Conservation (phyloP, 2,797 vertebrate species). For the Aeoliscus strigatus region DNA sequence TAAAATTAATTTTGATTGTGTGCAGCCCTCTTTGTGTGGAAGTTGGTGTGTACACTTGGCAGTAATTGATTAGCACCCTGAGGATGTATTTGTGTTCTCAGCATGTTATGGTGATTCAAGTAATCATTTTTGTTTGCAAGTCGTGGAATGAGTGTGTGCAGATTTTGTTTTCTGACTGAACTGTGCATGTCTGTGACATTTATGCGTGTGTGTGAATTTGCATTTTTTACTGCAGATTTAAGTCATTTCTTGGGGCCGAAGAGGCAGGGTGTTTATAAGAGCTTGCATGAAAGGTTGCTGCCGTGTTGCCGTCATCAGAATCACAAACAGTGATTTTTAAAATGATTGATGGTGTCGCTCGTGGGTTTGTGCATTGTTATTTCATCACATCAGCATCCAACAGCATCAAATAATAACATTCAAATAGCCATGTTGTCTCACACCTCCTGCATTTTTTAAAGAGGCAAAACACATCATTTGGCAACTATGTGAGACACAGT, state of each 20-base stretch:
- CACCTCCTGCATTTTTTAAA: too few relatives aligned
- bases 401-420: too few relatives aligned
- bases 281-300: background rate
- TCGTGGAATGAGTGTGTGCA: slow-evolving; percentile 21
- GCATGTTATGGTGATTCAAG: slow-evolving; percentile 64
- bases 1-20: slow-evolving; percentile 36
- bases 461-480: too few relatives aligned
- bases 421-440: too few relatives aligned
- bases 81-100: slow-evolving; percentile 62
- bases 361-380: slow-evolving; percentile 2
- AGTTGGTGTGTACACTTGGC: slow-evolving; percentile 5
- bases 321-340: slow-evolving; percentile 13
- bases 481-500: too few relatives aligned
- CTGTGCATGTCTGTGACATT: background rate
- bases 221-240: slow-evolving; percentile 2
- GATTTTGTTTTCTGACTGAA: background rate
- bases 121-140: slow-evolving; percentile 54
- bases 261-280: slow-evolving; percentile 18
- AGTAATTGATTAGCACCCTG: slow-evolving; percentile 63
- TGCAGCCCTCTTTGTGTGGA: slow-evolving; percentile 9
- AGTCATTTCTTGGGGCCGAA: slow-evolving; percentile 17
- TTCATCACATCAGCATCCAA: too few relatives aligned
- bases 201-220: slow-evolving; percentile 2
- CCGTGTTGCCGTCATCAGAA: slow-evolving; percentile 9
- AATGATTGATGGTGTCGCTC: slow-evolving; percentile 26